A percentile compares a stretch with the other conserved stretches of the same genome.
phyloP scores from a whole-genome alignment of 2,888 invertebrate genomes.

The Torymus auratus region DNA sequence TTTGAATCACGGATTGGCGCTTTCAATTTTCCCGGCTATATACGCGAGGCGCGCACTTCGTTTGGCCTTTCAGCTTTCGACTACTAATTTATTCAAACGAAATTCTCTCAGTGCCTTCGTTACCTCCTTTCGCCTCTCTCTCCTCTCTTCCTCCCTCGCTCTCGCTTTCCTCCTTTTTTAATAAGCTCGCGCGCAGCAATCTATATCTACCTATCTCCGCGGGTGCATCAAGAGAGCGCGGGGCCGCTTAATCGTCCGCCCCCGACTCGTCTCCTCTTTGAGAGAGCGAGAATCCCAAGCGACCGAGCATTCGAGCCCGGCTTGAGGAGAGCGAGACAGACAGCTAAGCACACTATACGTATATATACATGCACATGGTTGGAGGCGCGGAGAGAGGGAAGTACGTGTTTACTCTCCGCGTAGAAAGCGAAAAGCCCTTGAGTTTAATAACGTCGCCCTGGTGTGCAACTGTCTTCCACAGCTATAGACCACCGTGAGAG shows the following conservation, averaged over 20 bases:
- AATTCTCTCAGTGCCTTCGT: conserved; percentile 34
- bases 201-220: background rate
- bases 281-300: conserved; percentile 49
- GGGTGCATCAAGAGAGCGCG: background rate
- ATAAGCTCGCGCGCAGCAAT: conserved; percentile 28
- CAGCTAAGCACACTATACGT: conserved; percentile 33
- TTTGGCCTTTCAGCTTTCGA: conserved; percentile 28
- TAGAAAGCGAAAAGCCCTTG: conserved; percentile 69
- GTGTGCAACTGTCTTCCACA: conserved; percentile 51
- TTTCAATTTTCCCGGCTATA: conserved; percentile 23
- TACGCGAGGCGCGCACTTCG: background rate
- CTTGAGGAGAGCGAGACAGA: conserved; percentile 17
- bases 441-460: conserved; percentile 70
- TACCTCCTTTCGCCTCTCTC: conserved; percentile 25
- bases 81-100: conserved; percentile 45
- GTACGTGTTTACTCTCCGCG: conserved; percentile 66
- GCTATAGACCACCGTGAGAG: background rate
- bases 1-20: conserved; percentile 18
- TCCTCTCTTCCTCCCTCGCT: background rate
- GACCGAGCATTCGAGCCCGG: background rate
- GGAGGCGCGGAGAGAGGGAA: conserved; percentile 56
- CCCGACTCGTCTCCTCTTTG: conserved; percentile 54
- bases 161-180: conserved; percentile 23
- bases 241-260: background rate
- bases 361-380: too few relatives aligned